Evolutionary conservation across 2,888 invertebrate genomes (phyloP).

Genomic region (Melieria omissa): DNA sequence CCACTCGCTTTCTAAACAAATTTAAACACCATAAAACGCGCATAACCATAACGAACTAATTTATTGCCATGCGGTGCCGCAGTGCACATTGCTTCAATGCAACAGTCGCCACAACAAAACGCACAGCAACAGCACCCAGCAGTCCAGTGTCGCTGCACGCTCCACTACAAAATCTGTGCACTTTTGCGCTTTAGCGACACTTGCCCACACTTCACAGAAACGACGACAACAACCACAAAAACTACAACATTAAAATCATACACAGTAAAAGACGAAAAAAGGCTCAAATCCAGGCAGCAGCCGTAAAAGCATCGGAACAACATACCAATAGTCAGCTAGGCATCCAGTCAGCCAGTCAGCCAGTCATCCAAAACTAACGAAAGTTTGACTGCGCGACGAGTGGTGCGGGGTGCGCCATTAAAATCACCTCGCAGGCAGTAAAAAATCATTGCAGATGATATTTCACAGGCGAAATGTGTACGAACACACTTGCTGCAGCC

Average conservation of each 20-base stretch:
- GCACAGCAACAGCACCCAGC: constrained; percentile 19
- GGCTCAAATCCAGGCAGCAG: not conserved
- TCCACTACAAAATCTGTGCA: not conserved
- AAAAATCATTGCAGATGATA: constrained; percentile 47
- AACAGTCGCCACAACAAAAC: no score
- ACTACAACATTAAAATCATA: not conserved
- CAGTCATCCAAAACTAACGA: not conserved
- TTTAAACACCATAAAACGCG: constrained; percentile 37
- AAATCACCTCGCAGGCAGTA: constrained; percentile 37
- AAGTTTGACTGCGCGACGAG: constrained; percentile 12
- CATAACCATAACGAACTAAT: constrained; percentile 38
- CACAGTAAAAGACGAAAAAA: not conserved
- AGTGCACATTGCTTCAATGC: no score
- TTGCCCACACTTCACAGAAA: constrained; percentile 25
- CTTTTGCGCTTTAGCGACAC: constrained; percentile 19
- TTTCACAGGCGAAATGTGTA: constrained; percentile 37
- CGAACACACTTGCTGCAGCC: not conserved
- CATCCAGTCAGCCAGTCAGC: not conserved
- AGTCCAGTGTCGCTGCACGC: not conserved
- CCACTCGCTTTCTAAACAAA: constrained; percentile 23
- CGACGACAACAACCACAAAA: not conserved
- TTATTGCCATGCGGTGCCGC: constrained; percentile 30
- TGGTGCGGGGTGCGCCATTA: constrained; percentile 25
- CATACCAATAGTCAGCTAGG: not conserved
- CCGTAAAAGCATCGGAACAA: not conserved